Evolutionary conservation across 2,113 vertebrate species (phyloP).

Genomic region (Muntiacus muntjak): DNA sequence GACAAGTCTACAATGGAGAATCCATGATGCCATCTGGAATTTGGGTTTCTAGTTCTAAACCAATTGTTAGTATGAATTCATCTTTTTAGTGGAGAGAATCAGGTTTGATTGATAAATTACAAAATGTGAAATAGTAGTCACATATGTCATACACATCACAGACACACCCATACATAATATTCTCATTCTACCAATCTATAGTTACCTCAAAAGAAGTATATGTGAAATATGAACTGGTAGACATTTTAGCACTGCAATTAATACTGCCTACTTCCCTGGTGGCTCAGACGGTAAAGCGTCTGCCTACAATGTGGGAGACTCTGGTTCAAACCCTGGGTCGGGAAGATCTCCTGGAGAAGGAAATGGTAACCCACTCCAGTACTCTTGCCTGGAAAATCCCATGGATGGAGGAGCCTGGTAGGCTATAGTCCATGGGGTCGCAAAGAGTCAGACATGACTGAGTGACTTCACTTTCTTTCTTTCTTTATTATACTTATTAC

Average conservation of each 20-base stretch:
- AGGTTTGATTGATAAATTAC: not conserved
- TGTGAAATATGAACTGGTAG: not conserved
- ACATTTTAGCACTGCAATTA: not conserved
- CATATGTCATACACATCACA: not conserved
- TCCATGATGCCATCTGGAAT: slow-evolving; percentile 62
- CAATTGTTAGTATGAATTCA: slow-evolving; percentile 30
- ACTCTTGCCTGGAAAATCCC: too few relatives aligned
- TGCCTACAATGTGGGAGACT: too few relatives aligned
- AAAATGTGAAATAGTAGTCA: not conserved
- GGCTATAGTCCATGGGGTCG: too few relatives aligned
- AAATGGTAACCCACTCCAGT: too few relatives aligned
- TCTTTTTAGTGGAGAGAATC: not conserved
- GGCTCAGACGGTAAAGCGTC: too few relatives aligned
- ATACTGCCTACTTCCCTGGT: not conserved
- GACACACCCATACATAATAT: not conserved
- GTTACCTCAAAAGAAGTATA: not conserved
- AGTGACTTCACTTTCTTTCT: too few relatives aligned
- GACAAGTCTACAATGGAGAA: slow-evolving; percentile 55
- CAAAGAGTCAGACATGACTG: too few relatives aligned
- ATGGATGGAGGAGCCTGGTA: too few relatives aligned
- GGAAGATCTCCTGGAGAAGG: too few relatives aligned
- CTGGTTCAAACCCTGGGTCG: too few relatives aligned
- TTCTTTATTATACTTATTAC: not conserved
- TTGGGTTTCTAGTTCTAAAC: slow-evolving; percentile 56
- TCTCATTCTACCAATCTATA: not conserved